Conservation (phyloP, 2,113 vertebrate genomes). For the rabbit (Oryctolagus cuniculus) region mOryCun1.1 NC_091434.1:75163001-75163500, state of each 20-base stretch:
- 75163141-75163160: not conserved
- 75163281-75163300: slow-evolving; percentile 18
- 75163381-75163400: slow-evolving; percentile 92
- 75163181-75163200: not conserved
- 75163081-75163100: not conserved
- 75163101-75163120: not conserved
- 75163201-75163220: not conserved
- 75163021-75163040: not conserved
- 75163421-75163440: slow-evolving; percentile 98
- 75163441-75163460: slow-evolving; percentile 98
- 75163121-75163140: not conserved
- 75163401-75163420: slow-evolving; percentile 95
- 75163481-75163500: slow-evolving; percentile 97
- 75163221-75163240: not conserved
- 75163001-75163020: not conserved
- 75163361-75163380: slow-evolving; percentile 97
- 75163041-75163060: not conserved
- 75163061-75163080: not conserved
- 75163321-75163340: not conserved
- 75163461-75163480: slow-evolving; percentile 99
- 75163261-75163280: not conserved
- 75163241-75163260: not conserved
- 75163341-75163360: slow-evolving; percentile 88
- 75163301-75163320: not conserved
- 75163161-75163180: not conserved